Conservation (phyloP, 2,888 invertebrate species). For the Chloromyia formosa region DNA sequence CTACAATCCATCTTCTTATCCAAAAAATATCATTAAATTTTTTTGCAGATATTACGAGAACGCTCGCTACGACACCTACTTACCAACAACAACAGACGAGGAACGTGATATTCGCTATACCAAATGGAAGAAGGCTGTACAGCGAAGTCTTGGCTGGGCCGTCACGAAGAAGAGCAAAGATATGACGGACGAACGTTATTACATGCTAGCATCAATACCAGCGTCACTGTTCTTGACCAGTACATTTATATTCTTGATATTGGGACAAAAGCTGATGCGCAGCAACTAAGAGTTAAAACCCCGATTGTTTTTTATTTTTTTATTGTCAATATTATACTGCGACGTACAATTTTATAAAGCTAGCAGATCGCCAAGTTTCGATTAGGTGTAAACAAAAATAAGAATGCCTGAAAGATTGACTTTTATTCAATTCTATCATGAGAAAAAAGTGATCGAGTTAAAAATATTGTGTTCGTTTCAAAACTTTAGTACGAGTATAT, state of each 20-base stretch:
- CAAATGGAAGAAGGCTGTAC: slow-evolving; percentile 95
- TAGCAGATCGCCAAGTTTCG: no score
- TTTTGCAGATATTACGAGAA: slow-evolving; percentile 57
- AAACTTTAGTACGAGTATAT: no score
- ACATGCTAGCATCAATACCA: slow-evolving; percentile 81
- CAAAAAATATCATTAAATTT: no score
- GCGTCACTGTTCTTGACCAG: slow-evolving; percentile 77
- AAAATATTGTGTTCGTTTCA: no score
- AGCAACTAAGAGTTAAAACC: not conserved
- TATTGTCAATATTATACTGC: no score
- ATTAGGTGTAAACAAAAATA: no score
- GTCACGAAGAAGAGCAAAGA: slow-evolving; percentile 74
- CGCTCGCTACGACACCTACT: slow-evolving; percentile 76
- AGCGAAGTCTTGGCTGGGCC: slow-evolving; percentile 91
- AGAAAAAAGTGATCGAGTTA: no score
- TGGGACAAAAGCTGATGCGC: not conserved
- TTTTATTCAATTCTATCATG: no score
- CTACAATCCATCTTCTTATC: no score
- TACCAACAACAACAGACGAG: slow-evolving; percentile 81
- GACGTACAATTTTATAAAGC: no score
- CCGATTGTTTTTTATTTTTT: no score
- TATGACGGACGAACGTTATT: slow-evolving; percentile 86
- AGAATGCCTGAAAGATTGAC: no score
- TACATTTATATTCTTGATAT: slow-evolving; percentile 71
- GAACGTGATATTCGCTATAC: slow-evolving; percentile 85